A percentile compares a stretch with the other conserved stretches of the same genome.
Evolutionary conservation across 2,888 invertebrate species (phyloP).

Genomic region (Ganaspis brasiliensis): DNA sequence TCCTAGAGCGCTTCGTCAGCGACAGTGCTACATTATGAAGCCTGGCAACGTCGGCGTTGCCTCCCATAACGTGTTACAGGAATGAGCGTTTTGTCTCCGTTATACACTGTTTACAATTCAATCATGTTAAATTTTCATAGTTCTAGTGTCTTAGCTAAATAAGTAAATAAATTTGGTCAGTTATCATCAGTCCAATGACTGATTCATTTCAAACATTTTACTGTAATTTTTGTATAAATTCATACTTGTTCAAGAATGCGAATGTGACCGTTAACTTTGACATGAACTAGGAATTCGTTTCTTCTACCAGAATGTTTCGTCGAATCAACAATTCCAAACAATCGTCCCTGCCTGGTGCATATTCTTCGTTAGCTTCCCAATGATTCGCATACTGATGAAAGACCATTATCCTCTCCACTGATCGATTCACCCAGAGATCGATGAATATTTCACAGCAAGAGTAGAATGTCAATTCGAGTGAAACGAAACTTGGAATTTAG

Average conservation of each 20-base stretch:
- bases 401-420: slow-evolving; percentile 16
- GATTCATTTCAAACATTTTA: too few relatives aligned
- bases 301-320: too few relatives aligned
- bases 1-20: slow-evolving; percentile 11
- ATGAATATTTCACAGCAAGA: background rate
- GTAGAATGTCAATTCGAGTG: slow-evolving; percentile 16
- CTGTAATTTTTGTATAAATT: slow-evolving; percentile 1
- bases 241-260: background rate
- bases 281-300: background rate
- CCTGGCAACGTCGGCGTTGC: background rate
- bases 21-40: background rate
- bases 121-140: too few relatives aligned
- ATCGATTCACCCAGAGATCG: slow-evolving; percentile 17
- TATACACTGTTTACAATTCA: too few relatives aligned
- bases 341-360: background rate
- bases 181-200: too few relatives aligned
- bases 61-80: background rate
- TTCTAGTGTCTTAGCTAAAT: too few relatives aligned
- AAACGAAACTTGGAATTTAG: slow-evolving; percentile 6
- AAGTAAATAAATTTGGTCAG: too few relatives aligned
- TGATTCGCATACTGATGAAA: slow-evolving; percentile 27
- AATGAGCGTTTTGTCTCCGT: background rate
- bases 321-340: slow-evolving; percentile 15
- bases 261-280: background rate
- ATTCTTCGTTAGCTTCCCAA: slow-evolving; percentile 19